Evolutionary conservation across 2,797 vertebrate species (phyloP), one percentile per base, ranked within the genome.

Genomic region (Urosaurus nigricauda): DNA sequence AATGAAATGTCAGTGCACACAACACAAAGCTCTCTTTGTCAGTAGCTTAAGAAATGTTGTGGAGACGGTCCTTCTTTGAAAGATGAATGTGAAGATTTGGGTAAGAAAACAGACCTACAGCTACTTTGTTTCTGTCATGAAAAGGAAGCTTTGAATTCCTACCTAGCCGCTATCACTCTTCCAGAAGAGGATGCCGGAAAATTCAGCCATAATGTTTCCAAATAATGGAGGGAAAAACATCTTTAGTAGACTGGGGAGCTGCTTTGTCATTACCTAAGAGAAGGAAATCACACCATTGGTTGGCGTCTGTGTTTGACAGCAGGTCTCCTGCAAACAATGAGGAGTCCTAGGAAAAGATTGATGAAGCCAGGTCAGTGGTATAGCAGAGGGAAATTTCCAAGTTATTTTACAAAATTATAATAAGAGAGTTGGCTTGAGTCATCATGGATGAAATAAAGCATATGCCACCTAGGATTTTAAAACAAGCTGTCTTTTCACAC

Each of bases 11-110:
- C 75, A 79, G 26, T 51, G 58, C 71, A 83, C 74, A 79, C 21
- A 73, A 60, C 82, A 87, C 82, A 90, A 84, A 75, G 70, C 40
- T 29, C 40, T 16, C 84, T 86, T 78, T 83, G 73, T 83, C 79
- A 43, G 51, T 47, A 58, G 29, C 47, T 65, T 86, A 63, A 82
- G 71, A 77, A 73, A 78, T 71, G 58, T 56, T 78, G 35, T 40
- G 16, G 40, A 81, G 37, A 17, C 32, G 63, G 79, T 37, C 74
- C 47, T 71, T 71, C 78, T 86, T 65, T 17, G 40, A 65, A 81
- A 81, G 40, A 32, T 3, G 24, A n/a, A 85, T 60, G 17, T 78
- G 53, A 86, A 86, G 60, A 73, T 78, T 79, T 47, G 71, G 51
- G 35, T 71, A 60, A 79, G 58, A 75, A 82, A 83, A 63, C 17